phyloP scores from a whole-genome alignment of 2,797 vertebrate genomes.

The Remorina albescens region DNA sequence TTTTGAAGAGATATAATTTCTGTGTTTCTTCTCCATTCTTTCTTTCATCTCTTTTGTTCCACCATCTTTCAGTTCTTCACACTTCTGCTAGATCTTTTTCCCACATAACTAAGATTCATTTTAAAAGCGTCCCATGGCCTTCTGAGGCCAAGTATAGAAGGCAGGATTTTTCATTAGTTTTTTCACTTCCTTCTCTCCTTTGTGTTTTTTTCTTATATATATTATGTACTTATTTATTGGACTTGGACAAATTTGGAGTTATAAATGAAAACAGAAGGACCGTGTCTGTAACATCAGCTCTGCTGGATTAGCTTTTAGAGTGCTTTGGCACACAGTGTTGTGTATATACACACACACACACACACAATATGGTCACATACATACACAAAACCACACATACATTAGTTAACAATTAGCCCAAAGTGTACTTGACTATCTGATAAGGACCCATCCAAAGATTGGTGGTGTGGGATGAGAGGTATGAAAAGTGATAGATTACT shows the following conservation, averaged over 20 bases:
- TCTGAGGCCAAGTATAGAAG: constrained; percentile 65
- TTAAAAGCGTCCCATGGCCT: constrained; percentile 53
- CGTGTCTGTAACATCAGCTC: constrained; percentile 22
- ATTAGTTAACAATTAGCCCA: constrained; percentile 79
- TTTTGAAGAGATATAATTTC: constrained; percentile 59
- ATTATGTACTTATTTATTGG: constrained; percentile 19
- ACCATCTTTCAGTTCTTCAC: constrained; percentile 65
- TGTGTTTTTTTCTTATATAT: constrained; percentile 4
- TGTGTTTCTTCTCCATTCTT: constrained; percentile 55
- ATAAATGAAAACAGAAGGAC: constrained; percentile 32
- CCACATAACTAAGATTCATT: constrained; percentile 39
- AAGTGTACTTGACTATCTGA: constrained; percentile 82
- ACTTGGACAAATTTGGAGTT: constrained; percentile 47
- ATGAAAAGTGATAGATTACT: constrained; percentile 77
- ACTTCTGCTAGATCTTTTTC: constrained; percentile 41
- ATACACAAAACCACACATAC: constrained; percentile 46
- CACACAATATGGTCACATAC: constrained; percentile 38
- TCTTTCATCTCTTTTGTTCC: constrained; percentile 57
- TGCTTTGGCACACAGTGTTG: constrained; percentile 17
- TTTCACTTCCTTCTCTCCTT: constrained; percentile 22
- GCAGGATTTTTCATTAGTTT: constrained; percentile 32
- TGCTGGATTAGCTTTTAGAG: constrained; percentile 22
- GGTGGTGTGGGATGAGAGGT: constrained; percentile 76
- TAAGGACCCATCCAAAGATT: constrained; percentile 79
- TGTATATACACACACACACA: constrained; percentile 18